Evolutionary conservation across 2,113 vertebrate species (phyloP), one percentile per base, ranked within the genome.

Genomic region (Dromiciops gliroides): DNA sequence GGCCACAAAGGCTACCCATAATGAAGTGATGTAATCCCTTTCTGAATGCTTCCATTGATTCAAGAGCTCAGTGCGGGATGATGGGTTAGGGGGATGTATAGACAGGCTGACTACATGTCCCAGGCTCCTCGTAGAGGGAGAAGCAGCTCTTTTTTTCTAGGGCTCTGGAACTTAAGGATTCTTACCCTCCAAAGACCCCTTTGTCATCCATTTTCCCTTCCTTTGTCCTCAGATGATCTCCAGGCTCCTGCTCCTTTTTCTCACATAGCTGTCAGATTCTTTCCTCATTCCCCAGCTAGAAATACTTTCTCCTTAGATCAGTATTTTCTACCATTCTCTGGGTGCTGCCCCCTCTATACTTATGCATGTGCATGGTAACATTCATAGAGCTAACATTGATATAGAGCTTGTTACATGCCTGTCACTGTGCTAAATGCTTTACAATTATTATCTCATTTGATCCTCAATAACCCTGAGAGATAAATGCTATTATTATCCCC

Each of bases 111-210:
- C 37, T 88, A 0, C 52, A 52, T 11, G 16, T 50, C 7, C 51
- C 51, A 67, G 90, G 91, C 56, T 90, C 53, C 44, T 49, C 25
- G 83, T 56, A n/a, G 90, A 94, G 26, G 31, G 14, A 92, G 89
- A 92, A 92, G 50, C 16, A 22, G 75, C 49, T 92, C 24, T 0
- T 95, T 91, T 93, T n/a, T 94, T 51, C 48, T 83, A 49, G 49
- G 89, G 48, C 50, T 50, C 10, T 93, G n/a, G 47, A 89, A 95
- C 14, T 28, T 0, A 48, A 75, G 93, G 31, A 24, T 75, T 94
- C 24, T 93, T 94, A 91, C 91, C 75, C 26, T 11, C 52, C n/a
- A 53, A 75, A 37, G 51, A 89, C 93, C 95, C 93, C n/a, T 50
- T 92, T 89, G 26, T 89, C 1, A 37, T 53, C 44, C 50, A 14